Percentiles rank a stretch among this genome's conserved stretches.
Evolutionary conservation across 2,113 vertebrate genomes (phyloP).

Genomic region (Ariopsis seemanni): DNA sequence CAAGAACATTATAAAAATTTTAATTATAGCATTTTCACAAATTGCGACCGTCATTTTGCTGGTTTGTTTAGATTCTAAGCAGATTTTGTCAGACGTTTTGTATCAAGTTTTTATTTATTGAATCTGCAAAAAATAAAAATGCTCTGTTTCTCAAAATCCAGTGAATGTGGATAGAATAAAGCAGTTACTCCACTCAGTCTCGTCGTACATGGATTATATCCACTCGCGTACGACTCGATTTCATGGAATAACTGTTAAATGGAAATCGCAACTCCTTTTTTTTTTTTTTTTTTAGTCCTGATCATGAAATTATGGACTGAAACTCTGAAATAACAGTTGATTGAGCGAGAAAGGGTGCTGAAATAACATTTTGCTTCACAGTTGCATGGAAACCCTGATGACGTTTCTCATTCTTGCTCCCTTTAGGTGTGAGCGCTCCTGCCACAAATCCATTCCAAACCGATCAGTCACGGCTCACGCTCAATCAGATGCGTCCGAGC

Average conservation of each 20-base stretch:
- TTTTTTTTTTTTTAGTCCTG: not conserved
- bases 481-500: conserved; percentile 84
- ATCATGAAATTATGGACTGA: not conserved
- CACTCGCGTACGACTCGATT: too few species aligned
- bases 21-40: too few species aligned
- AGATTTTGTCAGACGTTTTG: too few species aligned
- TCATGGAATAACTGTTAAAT: not conserved
- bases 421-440: conserved; percentile 77
- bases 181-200: too few species aligned
- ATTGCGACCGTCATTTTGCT: too few species aligned
- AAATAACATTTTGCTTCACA: not conserved
- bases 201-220: too few species aligned
- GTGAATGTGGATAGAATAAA: too few species aligned
- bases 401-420: not conserved
- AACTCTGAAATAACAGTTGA: not conserved
- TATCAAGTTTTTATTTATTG: too few species aligned
- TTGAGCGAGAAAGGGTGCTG: not conserved
- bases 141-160: too few species aligned
- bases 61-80: too few species aligned
- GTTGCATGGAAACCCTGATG: not conserved
- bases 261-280: not conserved
- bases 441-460: conserved; percentile 86
- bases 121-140: too few species aligned
- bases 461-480: conserved; percentile 81
- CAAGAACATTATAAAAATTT: too few species aligned